Base-by-base conservation (phyloP, 2,113 vertebrate species). In the Otocyon megalotis region DNA sequence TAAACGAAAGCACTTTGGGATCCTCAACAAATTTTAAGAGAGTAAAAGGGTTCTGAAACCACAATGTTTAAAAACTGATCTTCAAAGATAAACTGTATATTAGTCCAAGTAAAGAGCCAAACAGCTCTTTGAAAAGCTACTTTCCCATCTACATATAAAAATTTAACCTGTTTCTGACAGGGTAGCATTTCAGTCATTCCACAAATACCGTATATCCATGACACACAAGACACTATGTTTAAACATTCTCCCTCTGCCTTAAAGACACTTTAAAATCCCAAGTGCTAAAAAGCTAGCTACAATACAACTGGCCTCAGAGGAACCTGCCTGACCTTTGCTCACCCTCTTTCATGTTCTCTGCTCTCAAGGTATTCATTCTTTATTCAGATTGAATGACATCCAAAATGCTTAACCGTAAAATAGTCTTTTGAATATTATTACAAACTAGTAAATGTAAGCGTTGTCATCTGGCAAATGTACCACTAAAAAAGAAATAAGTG, bases 401-500 rank as follows among this genome's bases (percentile, higher is more conserved):
- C 76, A 92, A 85, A 88, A 77, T 83, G 58, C n/a, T 48, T 81
- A 91, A 90, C 62, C 90, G 90, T 83, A 83, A 94, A 97, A 87
- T 60, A 96, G 43, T 72, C 71, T 43, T 89, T 90, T 94, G 90
- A 84, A 89, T 19, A 95, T 79, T 71, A 95, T 3, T 60, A 92
- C 3, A 84, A 50, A 95, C 19, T 24, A 94, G 15, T n/a, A 93
- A 79, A 90, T 30, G 43, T 62, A 89, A 81, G 20, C 13, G 56
- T 96, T 85, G 84, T 56, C 91, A 93, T 14, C 35, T 58, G 84
- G 53, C 53, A 95, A 95, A 88, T 54, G 5, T 63, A 76, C 82
- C 67, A 96, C 62, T 97, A 93, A 67, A 95, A 97, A 97, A n/a
- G 19, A 96, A 81, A 50, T 72, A 84, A 67, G 74, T 88, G 24